A percentile compares a stretch with the other conserved stretches of the same genome.
Evolutionary conservation across 2,113 vertebrate species (phyloP).

Genomic region (Passer domesticus): DNA sequence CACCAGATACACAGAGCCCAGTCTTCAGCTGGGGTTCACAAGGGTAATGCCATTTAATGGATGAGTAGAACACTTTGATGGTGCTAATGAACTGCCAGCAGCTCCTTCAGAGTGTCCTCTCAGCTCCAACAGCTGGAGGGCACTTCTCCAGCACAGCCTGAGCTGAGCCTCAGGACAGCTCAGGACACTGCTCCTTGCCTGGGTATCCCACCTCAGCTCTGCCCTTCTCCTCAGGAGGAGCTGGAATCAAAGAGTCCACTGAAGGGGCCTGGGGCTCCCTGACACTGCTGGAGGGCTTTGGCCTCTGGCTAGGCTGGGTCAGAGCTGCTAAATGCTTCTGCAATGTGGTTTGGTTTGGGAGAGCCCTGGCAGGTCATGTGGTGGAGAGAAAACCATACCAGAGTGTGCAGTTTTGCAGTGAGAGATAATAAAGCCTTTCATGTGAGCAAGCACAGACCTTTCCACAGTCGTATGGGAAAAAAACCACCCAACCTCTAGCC

Average conservation of each 20-base stretch:
- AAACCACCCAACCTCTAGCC: neutral
- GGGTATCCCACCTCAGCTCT: neutral
- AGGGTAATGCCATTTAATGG: rapidly evolving
- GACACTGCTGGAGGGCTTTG: neutral
- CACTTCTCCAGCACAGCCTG: neutral
- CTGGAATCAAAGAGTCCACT: neutral
- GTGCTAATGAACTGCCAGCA: neutral
- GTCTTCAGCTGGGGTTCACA: neutral
- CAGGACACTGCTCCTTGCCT: neutral
- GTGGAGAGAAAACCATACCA: neutral
- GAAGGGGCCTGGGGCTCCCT: neutral
- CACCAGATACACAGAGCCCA: rapidly evolving
- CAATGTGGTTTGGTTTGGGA: neutral
- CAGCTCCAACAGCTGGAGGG: neutral
- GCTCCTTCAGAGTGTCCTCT: neutral
- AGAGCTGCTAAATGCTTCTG: neutral
- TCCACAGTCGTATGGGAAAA: rapidly evolving
- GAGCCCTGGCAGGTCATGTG: neutral
- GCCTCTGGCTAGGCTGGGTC: neutral
- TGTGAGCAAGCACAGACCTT: neutral
- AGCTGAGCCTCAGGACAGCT: neutral
- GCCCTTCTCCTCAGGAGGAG: neutral
- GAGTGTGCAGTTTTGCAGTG: neutral
- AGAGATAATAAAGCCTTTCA: neutral
- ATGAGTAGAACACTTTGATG: neutral